phyloP scores from a whole-genome alignment of 1,140 invertebrate genomes.

The Drepana arcuata region DNA sequence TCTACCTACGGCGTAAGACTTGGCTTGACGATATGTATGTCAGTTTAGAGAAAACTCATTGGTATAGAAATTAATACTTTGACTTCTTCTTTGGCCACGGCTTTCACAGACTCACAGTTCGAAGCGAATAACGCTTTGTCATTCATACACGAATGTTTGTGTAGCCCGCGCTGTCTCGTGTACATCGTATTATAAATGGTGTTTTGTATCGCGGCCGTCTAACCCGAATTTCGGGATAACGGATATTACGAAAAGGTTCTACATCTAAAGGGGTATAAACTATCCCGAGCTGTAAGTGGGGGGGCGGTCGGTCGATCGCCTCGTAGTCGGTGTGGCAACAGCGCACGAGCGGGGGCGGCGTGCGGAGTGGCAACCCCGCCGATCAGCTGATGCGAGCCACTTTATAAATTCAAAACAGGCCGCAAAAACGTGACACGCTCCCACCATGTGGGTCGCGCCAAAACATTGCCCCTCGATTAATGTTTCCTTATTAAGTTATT shows the following conservation, averaged over 20 bases:
- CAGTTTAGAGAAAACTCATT: too few species aligned
- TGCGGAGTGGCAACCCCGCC: constrained; percentile 17
- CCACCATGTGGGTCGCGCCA: constrained; percentile 12
- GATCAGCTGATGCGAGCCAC: constrained; percentile 27
- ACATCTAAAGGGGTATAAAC: constrained; percentile 9
- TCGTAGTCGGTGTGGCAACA: constrained; percentile 22
- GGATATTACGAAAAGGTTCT: constrained; percentile 5
- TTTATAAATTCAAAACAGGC: constrained; percentile 33
- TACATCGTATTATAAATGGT: too few species aligned
- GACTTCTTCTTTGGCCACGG: too few species aligned
- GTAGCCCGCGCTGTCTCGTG: too few species aligned
- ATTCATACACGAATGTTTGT: constrained; percentile 1
- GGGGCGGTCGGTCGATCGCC: constrained; percentile 22
- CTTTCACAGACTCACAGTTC: too few species aligned
- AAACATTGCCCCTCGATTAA: too few species aligned
- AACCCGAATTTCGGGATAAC: too few species aligned
- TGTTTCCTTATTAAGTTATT: too few species aligned
- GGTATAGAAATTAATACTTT: too few species aligned
- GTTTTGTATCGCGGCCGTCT: too few species aligned
- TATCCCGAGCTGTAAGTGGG: constrained; percentile 6
- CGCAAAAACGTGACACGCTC: constrained; percentile 16
- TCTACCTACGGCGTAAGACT: too few species aligned
- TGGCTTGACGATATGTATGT: too few species aligned
- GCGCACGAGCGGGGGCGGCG: constrained; percentile 7
- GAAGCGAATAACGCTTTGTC: background rate